Conservation (phyloP, 1,140 invertebrate genomes). For the Plutomurus gul region DNA sequence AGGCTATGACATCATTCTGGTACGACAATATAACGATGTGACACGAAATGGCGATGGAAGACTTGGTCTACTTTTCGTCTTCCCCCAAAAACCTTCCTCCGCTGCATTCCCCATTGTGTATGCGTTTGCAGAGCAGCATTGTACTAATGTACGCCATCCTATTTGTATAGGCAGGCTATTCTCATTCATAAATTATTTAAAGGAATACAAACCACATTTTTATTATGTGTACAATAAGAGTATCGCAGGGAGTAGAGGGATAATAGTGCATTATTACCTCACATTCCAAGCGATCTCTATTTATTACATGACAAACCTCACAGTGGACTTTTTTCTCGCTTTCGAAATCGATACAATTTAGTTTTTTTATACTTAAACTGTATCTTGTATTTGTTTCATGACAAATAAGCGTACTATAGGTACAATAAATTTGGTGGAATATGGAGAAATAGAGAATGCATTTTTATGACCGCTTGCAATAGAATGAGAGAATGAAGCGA, state of each 20-base stretch:
- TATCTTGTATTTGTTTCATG: constrained; percentile 9
- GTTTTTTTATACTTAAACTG: no score
- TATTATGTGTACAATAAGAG: neutral
- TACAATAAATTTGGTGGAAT: neutral
- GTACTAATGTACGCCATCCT: neutral
- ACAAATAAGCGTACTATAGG: neutral
- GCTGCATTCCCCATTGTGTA: neutral
- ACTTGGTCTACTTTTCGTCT: neutral
- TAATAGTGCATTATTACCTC: neutral
- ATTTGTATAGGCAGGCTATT: neutral
- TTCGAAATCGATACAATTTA: neutral
- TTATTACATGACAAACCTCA: no score
- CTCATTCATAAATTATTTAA: neutral
- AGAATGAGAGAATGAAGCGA: neutral
- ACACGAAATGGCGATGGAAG: neutral
- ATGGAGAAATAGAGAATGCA: neutral
- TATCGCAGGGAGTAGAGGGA: neutral
- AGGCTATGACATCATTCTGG: no score
- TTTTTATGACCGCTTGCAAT: neutral
- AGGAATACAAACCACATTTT: neutral
- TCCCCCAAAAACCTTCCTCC: neutral
- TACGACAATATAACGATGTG: no score
- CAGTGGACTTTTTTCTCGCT: no score
- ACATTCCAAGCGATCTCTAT: no score
- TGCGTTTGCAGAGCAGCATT: neutral